Evolutionary conservation across 2,888 invertebrate species (phyloP).

Genomic region (Scrobipalpa costella): DNA sequence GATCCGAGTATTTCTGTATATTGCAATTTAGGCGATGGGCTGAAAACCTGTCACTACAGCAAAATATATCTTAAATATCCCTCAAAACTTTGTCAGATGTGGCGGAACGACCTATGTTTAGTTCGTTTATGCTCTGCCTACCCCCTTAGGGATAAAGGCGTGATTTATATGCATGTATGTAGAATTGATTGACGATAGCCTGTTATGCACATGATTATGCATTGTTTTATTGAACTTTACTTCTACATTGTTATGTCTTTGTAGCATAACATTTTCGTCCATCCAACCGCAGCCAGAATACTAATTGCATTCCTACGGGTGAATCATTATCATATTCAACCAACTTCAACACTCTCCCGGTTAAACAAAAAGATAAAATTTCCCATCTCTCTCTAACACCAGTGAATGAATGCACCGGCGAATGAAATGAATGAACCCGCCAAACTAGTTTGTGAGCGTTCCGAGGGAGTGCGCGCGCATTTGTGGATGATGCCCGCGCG

Average conservation of each 20-base stretch:
- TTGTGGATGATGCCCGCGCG: conserved; percentile 21
- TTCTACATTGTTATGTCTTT: conserved; percentile 17
- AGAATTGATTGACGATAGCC: neutral
- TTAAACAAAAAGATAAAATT: conserved; percentile 26
- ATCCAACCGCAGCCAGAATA: conserved; percentile 24
- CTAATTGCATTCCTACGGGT: conserved; percentile 32
- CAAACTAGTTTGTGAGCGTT: conserved; percentile 44
- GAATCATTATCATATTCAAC: conserved; percentile 35
- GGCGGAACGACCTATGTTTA: too few relatives aligned
- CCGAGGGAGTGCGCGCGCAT: conserved; percentile 38
- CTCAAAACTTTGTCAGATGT: too few relatives aligned
- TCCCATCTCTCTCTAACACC: conserved; percentile 29
- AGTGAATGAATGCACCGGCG: conserved; percentile 32
- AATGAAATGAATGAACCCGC: conserved; percentile 29
- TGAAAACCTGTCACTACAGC: too few relatives aligned
- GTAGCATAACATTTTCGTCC: conserved; percentile 15
- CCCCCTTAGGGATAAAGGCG: too few relatives aligned
- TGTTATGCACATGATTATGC: neutral
- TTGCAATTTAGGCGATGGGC: too few relatives aligned
- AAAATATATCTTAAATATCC: too few relatives aligned
- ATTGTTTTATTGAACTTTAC: neutral
- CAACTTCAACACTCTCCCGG: conserved; percentile 31
- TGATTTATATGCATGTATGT: too few relatives aligned
- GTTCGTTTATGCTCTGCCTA: too few relatives aligned
- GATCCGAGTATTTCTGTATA: too few relatives aligned